Base-by-base conservation (phyloP, 2,888 invertebrate species). In the Archaeoteleia sp. region DNA sequence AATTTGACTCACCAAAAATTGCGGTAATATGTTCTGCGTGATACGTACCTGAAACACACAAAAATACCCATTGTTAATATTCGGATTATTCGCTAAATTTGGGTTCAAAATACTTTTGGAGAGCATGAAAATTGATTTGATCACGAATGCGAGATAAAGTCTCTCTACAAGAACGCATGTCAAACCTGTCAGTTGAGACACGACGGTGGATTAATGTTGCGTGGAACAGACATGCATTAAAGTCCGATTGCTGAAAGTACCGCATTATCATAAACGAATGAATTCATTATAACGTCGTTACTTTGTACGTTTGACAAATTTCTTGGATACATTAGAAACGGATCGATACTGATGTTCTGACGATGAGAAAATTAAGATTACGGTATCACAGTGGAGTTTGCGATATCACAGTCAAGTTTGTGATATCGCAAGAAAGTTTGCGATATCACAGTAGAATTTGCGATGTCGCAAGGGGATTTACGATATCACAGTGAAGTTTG, bases 81-180 rank as follows among this genome's bases (percentile, higher is more conserved):
- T 60, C 46, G 60, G 60, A 55, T 65, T 55, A 65, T 54, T 63
- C 54, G 48, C 40, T 51, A 66, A 65, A 54, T 45, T 69, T 69
- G 30, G 60, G 63, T 49, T 54, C 45, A 69, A 69, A 65, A 65
- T 60, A 55, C 54, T 63, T 68, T 65, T 61, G 37, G 61, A n/a
- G 40, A 30, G 69, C 65, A 65, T 61, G 54, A 58, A 66, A 70
- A 62, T 70, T 70, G 66, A 70, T 66, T 70, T 66, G 65, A 70
- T 70, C 65, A 69, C 57, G 69, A 69, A 45, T 58, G 55, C 48
- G 58, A 65, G 69, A 70, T 70, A 70, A 70, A 70, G 69, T 70
- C 69, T 62, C 66, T 60, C 35, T 46, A 43, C 42, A 49, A 53
- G 57, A 68, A 53, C 49, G 58, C 51, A 58, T 60, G 69, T 69